phyloP scores from a whole-genome alignment of 2,113 vertebrate genomes.

The Polyodon spathula region DNA sequence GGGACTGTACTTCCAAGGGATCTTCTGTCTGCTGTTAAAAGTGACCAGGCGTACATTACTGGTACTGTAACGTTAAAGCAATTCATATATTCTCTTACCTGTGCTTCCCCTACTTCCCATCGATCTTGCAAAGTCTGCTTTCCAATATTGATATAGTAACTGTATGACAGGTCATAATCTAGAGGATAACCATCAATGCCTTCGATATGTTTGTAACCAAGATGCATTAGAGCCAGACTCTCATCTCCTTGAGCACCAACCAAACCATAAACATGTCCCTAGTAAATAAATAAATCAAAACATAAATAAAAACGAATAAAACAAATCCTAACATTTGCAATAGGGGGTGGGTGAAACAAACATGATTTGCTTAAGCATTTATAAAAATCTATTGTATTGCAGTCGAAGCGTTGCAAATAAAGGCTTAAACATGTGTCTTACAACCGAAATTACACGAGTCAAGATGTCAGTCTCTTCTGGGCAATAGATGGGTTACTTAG shows the following conservation, averaged over 20 bases:
- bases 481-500: too few species aligned
- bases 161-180: conserved; percentile 69
- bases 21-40: too few species aligned
- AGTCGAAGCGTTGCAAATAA: too few species aligned
- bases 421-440: too few species aligned
- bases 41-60: too few species aligned
- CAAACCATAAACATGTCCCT: conserved; percentile 84
- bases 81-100: conserved; percentile 45
- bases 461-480: too few species aligned
- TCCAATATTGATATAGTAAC: conserved; percentile 78
- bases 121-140: conserved; percentile 63
- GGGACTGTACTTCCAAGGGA: too few species aligned
- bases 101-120: conserved; percentile 46
- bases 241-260: conserved; percentile 68
- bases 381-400: too few species aligned
- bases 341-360: not conserved
- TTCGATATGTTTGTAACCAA: conserved; percentile 85
- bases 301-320: not conserved
- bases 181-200: conserved; percentile 72
- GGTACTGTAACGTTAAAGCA: too few species aligned
- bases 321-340: not conserved
- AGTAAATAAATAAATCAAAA: conserved; percentile 24
- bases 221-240: conserved; percentile 76
- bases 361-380: not conserved
- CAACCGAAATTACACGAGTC: too few species aligned